A percentile compares a stretch with the other conserved stretches of the same genome.
phyloP scores from a whole-genome alignment of 2,797 vertebrate genomes.

The Chlorospingus semifuscus region DNA sequence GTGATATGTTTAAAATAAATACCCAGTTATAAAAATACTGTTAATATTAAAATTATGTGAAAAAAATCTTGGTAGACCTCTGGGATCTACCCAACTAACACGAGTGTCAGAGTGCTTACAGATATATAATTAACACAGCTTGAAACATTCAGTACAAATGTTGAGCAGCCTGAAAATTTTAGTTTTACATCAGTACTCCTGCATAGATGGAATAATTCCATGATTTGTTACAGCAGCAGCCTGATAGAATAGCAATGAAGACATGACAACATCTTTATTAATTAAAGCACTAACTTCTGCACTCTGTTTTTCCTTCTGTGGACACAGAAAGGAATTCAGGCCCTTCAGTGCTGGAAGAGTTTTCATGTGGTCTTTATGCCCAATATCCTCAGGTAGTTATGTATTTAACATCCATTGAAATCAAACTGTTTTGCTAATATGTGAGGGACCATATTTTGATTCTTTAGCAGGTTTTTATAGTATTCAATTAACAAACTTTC shows the following conservation, averaged over 20 bases:
- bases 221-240: conserved; percentile 9
- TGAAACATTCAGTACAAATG: neutral
- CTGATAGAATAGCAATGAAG: neutral
- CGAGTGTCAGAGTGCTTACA: neutral
- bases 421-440: neutral
- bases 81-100: neutral
- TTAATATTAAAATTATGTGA: neutral
- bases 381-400: neutral
- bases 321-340: neutral
- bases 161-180: conserved; percentile 2
- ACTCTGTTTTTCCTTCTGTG: neutral
- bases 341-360: neutral
- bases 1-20: neutral
- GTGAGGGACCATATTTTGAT: neutral
- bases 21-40: neutral
- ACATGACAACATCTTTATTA: neutral
- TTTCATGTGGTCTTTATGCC: neutral
- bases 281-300: neutral
- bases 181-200: conserved; percentile 24
- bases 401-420: neutral
- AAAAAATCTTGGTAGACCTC: neutral
- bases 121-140: conserved; percentile 31
- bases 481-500: neutral
- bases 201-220: neutral
- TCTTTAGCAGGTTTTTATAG: conserved; percentile 4